Percentiles rank a stretch among this genome's conserved stretches.
phyloP scores from a whole-genome alignment of 1,140 invertebrate genomes.

The Sycobia sp. region DNA sequence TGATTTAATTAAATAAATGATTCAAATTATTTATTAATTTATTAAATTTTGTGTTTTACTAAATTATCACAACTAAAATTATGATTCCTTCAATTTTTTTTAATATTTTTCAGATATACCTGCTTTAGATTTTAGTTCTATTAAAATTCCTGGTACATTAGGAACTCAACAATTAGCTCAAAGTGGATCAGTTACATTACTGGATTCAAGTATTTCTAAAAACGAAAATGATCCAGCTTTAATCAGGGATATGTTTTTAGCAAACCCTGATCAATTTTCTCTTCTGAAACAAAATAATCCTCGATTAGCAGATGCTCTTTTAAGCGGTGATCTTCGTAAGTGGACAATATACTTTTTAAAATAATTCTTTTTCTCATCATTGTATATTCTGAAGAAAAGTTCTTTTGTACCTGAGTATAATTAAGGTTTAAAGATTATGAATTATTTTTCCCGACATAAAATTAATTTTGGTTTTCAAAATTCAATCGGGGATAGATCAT shows the following conservation, averaged over 20 bases:
- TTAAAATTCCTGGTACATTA: conserved; percentile 73
- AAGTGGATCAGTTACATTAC: conserved; percentile 36
- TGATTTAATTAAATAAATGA: not conserved
- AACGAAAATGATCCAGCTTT: conserved; percentile 85
- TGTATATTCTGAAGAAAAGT: too few species aligned
- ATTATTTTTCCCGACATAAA: too few species aligned
- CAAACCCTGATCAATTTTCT: conserved; percentile 90
- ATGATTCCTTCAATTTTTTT: too few species aligned
- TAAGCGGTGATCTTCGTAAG: conserved; percentile 79
- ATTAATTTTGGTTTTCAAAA: too few species aligned
- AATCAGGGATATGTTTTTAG: conserved; percentile 86
- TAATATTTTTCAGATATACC: conserved; percentile 59
- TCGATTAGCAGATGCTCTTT: conserved; percentile 84
- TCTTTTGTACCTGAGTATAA: too few species aligned
- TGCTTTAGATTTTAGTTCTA: conserved; percentile 83
- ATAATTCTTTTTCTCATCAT: too few species aligned
- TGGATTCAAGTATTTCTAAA: conserved; percentile 59
- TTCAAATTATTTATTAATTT: too few species aligned
- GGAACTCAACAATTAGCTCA: conserved; percentile 26
- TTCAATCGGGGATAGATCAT: too few species aligned
- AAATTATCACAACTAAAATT: too few species aligned
- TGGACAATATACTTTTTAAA: not conserved
- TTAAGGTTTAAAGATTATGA: too few species aligned
- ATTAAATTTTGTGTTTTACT: too few species aligned
- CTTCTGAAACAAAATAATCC: conserved; percentile 94